phyloP scores from a whole-genome alignment of 2,888 invertebrate genomes.

The Branchinecta sandiegonensis region DNA sequence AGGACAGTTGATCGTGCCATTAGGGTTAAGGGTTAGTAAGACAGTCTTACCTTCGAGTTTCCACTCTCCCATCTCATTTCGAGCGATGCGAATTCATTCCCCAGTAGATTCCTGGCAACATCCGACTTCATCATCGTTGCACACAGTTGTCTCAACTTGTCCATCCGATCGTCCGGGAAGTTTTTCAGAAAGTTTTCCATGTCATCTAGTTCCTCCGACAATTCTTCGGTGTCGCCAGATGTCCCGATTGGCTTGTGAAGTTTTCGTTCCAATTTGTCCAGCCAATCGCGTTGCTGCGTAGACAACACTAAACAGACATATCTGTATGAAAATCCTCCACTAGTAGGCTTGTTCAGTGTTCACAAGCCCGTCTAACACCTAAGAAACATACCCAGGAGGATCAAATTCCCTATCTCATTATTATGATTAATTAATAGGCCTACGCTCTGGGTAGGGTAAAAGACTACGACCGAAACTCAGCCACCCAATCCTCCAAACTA shows the following conservation, averaged over 20 bases:
- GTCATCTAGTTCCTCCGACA: slow-evolving; percentile 75
- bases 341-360: no score
- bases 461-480: no score
- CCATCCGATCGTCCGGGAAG: slow-evolving; percentile 54
- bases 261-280: slow-evolving; percentile 62
- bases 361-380: no score
- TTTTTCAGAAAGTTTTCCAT: slow-evolving; percentile 63
- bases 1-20: no score
- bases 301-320: slow-evolving; percentile 46
- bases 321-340: no score
- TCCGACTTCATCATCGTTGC: not conserved
- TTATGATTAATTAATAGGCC: no score
- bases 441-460: no score
- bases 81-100: slow-evolving; percentile 53
- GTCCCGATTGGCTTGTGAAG: slow-evolving; percentile 50
- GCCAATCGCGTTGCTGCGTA: slow-evolving; percentile 61
- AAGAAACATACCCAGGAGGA: no score
- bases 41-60: slow-evolving; percentile 45
- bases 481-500: no score
- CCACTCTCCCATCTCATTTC: slow-evolving; percentile 58
- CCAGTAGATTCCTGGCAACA: slow-evolving; percentile 37
- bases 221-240: slow-evolving; percentile 74
- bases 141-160: slow-evolving; percentile 50
- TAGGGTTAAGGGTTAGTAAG: no score
- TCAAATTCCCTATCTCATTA: no score